Evolutionary conservation across 2,888 invertebrate species (phyloP).

Genomic region (Priocnemis perturbator): DNA sequence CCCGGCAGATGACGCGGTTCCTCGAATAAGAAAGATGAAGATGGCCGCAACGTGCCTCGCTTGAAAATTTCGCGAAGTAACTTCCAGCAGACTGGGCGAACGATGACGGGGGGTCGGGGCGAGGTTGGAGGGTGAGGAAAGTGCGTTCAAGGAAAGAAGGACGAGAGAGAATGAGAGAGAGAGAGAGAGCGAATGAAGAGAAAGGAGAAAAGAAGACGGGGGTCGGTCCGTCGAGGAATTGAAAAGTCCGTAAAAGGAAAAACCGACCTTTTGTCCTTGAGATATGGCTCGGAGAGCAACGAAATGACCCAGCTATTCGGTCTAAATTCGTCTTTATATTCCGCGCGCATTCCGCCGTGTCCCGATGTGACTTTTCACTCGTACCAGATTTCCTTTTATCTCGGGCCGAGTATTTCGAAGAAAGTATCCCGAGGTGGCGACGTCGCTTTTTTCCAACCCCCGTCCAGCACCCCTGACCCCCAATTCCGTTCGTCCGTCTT

Average conservation of each 20-base stretch:
- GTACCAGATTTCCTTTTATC: constrained; percentile 20
- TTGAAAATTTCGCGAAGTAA: constrained; percentile 30
- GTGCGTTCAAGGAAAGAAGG: background rate
- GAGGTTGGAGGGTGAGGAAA: background rate
- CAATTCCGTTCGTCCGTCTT: constrained; percentile 2
- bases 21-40: constrained; percentile 40
- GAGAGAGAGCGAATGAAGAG: background rate
- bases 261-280: constrained; percentile 44
- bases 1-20: constrained; percentile 15
- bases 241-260: constrained; percentile 38
- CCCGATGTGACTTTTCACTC: constrained; percentile 27
- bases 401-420: constrained; percentile 9
- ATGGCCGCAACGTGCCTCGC: constrained; percentile 49
- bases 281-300: constrained; percentile 31
- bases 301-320: constrained; percentile 36
- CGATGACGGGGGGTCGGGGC: background rate
- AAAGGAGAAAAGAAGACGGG: background rate
- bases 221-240: constrained; percentile 30
- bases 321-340: constrained; percentile 45
- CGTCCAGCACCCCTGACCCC: background rate
- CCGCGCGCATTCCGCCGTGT: constrained; percentile 18
- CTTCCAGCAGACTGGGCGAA: too few relatives aligned
- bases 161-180: background rate
- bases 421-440: constrained; percentile 10
- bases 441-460: constrained; percentile 2